Conservation (phyloP, 2,888 invertebrate genomes). For the Dinocampus coccinellae region DNA sequence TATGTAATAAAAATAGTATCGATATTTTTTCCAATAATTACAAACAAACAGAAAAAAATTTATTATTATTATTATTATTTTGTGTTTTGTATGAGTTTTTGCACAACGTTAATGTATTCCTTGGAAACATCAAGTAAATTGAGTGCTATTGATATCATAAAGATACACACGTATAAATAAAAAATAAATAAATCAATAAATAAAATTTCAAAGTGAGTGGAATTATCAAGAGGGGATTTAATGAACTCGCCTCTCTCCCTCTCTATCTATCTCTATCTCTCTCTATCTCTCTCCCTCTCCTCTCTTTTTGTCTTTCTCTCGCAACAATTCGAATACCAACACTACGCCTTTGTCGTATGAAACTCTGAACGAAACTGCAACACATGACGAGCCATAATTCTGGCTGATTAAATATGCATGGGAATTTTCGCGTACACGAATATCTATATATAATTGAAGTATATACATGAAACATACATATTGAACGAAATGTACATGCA, state of each 20-base stretch:
- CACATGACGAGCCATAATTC: slow-evolving; percentile 62
- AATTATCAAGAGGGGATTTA: slow-evolving; percentile 34
- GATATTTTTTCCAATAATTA: too few species aligned
- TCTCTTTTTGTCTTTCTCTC: too few species aligned
- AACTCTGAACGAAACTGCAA: slow-evolving; percentile 55
- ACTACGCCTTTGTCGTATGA: slow-evolving; percentile 23
- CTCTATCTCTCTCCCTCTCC: too few species aligned
- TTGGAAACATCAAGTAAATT: too few species aligned
- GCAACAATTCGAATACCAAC: slow-evolving; percentile 23
- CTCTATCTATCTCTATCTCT: too few species aligned
- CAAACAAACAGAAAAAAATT: too few species aligned
- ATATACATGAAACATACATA: background rate
- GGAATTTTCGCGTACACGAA: slow-evolving; percentile 50
- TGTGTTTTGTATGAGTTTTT: too few species aligned
- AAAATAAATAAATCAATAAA: background rate
- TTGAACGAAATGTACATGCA: slow-evolving; percentile 1
- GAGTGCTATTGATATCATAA: too few species aligned
- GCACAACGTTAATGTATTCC: too few species aligned
- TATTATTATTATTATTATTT: too few species aligned
- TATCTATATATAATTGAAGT: slow-evolving; percentile 2
- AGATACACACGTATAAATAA: background rate
- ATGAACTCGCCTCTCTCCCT: too few species aligned
- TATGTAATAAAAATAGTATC: too few species aligned
- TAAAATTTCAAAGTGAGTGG: slow-evolving; percentile 9
- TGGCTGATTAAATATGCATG: slow-evolving; percentile 64